Conservation (phyloP, 2,797 vertebrate genomes). For the Manis crassicaudata region DNA sequence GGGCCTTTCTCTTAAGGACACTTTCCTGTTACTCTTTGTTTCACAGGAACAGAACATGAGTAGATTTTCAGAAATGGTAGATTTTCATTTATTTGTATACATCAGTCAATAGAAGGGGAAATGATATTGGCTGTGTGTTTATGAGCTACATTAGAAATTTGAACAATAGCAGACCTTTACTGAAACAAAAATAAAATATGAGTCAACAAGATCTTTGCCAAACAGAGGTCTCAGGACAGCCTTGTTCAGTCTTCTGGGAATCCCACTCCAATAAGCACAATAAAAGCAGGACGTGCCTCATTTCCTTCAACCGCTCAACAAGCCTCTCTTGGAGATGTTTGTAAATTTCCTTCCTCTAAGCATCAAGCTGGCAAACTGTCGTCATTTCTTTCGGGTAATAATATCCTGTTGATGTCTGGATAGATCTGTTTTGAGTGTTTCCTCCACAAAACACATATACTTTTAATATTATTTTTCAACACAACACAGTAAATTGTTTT, state of each 20-base stretch:
- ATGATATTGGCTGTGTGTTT: conserved; percentile 78
- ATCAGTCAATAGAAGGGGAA: conserved; percentile 71
- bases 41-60: not conserved
- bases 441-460: conserved; percentile 61
- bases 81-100: conserved; percentile 63
- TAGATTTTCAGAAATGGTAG: too few species aligned
- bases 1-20: not conserved
- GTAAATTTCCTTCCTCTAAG: conserved; percentile 88
- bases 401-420: conserved; percentile 87
- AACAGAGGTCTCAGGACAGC: conserved; percentile 83
- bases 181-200: conserved; percentile 82
- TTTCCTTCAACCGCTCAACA: conserved; percentile 86
- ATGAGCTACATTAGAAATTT: conserved; percentile 79
- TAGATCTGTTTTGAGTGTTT: conserved; percentile 69
- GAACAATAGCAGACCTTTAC: conserved; percentile 82
- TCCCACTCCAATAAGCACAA: conserved; percentile 84
- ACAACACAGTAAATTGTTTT: conserved; percentile 61
- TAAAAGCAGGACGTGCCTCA: conserved; percentile 89
- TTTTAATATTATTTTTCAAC: conserved; percentile 66
- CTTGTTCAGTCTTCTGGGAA: conserved; percentile 82
- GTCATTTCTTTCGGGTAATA: conserved; percentile 85
- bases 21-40: not conserved
- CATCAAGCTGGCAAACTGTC: conserved; percentile 84
- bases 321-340: conserved; percentile 82
- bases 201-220: conserved; percentile 83